Conservation (phyloP, 2,888 invertebrate species). For the Esperia sulphurella region DNA sequence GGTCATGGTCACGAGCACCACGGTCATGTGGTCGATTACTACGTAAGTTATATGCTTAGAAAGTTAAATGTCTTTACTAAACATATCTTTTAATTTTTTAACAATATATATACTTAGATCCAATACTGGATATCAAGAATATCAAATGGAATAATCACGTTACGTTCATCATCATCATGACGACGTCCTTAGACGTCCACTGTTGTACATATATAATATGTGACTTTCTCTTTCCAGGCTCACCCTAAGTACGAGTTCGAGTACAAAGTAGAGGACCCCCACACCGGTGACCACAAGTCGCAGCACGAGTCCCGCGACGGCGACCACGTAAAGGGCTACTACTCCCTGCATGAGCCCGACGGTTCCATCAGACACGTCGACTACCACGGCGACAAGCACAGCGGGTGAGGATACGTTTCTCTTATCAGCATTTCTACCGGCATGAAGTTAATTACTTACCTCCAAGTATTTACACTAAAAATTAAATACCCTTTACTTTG, state of each 20-base stretch:
- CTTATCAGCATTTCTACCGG: too few relatives aligned
- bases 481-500: too few relatives aligned
- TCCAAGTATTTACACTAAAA: too few relatives aligned
- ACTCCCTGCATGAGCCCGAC: slow-evolving; percentile 33
- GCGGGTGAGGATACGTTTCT: slow-evolving; percentile 27
- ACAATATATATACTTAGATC: too few relatives aligned
- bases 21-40: slow-evolving; percentile 29
- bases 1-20: slow-evolving; percentile 21
- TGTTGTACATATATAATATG: too few relatives aligned
- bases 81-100: too few relatives aligned
- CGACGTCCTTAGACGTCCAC: too few relatives aligned
- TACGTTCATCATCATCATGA: too few relatives aligned
- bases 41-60: slow-evolving; percentile 24
- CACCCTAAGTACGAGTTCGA: slow-evolving; percentile 45
- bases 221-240: slow-evolving; percentile 22
- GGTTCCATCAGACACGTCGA: slow-evolving; percentile 33
- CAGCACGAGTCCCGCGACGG: slow-evolving; percentile 39
- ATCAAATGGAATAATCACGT: too few relatives aligned
- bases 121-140: too few relatives aligned
- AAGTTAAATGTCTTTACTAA: too few relatives aligned
- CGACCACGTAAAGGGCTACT: slow-evolving; percentile 34
- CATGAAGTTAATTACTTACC: too few relatives aligned
- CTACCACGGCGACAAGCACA: slow-evolving; percentile 36
- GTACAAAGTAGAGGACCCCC: slow-evolving; percentile 39
- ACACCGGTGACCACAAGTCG: slow-evolving; percentile 37